Base-by-base conservation (phyloP, 2,888 invertebrate genomes). In the Phyto melanocephala region DNA sequence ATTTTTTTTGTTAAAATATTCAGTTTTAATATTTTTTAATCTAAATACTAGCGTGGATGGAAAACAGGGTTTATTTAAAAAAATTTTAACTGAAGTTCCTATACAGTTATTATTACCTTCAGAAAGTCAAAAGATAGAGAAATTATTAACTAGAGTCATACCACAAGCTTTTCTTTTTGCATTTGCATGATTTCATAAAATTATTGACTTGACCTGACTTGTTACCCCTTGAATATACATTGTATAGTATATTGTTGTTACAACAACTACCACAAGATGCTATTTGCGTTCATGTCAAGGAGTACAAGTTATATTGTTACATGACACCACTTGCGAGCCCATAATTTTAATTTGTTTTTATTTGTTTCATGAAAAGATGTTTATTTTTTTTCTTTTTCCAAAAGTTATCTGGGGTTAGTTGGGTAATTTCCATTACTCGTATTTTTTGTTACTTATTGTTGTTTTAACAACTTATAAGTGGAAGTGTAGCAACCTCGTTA, bases 291-390 rank as follows among this genome's bases (percentile, higher is more conserved):
- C 17, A 33, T 45, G 17, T 24, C 54, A 37, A 13, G 7, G 15
- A 45, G 24, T 52, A 60, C 37, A 65, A 79, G 35, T 72, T 72
- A 42, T 60, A 35, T 24, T 54, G 52, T 67, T 77, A 81, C 77
- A 81, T 68, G 77, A 81, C 72, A 77, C 81, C 81, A 63, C 67
- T 81, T 71, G 76, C 47, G 67, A 81, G 77, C 63, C 81, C 81
- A 81, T 81, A 72, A 77, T 50, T 77, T 72, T 76, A 24, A 56
- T 40, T 58, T 76, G 58, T 52, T 76, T 65, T 50, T n/a, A 50
- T 20, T 54, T 78, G 47, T 63, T 56, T 45, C 13, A 28, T 68
- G 28, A 28, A 17, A 24, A 65, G 7, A 11, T 62, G 5, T 45
- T 15, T 10, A 20, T 40, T 20, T 54, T 40, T 47, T 52, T n/a